Base-by-base conservation (phyloP, 2,113 vertebrate species). In the Elephantulus edwardii region DNA sequence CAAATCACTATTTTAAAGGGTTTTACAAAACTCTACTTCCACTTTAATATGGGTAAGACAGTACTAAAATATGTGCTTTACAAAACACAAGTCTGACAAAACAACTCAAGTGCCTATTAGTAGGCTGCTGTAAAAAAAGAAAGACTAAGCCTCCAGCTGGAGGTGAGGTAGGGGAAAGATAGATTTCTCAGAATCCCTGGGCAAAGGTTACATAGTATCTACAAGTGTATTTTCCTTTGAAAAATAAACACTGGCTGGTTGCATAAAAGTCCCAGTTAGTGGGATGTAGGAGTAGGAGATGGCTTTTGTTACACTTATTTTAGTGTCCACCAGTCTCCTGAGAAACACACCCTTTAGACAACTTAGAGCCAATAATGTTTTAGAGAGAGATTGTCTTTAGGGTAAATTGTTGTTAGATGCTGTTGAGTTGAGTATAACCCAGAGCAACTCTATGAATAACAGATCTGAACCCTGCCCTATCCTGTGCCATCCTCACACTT, bases 1-100 rank as follows among this genome's bases (percentile, higher is more conserved):
- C 75, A 85, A 90, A 80, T 44, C 48, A 20, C 30, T 76, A 86
- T 82, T 81, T 95, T 48, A 92, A 85, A 81, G 44, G 5, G 60
- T 80, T 71, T n/a, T 72, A 89, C 70, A 85, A 85, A 85, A 94
- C 62, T 86, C 71, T 22, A 75, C 76, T 74, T 86, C 42, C 16
- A 60, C 38, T 62, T 40, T 60, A 74, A 81, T 22, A 3, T 86
- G 76, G 50, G 46, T 89, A n/a, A 89, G 38, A 89, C 92, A 90
- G 74, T 35, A 95, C 71, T 8, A 58, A 66, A 90, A 71, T 16
- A 71, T 58, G 80, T 75, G 30, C 54, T 93, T 84, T 54, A 72
- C 68, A 87, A 83, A 66, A 66, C 33, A 66, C 19, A 20, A n/a
- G 64, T n/a, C 35, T 66, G 28, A 35, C 19, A 8, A 66, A 66